Conservation (phyloP, 1,140 invertebrate species). For the Drosophila azteca region DNA sequence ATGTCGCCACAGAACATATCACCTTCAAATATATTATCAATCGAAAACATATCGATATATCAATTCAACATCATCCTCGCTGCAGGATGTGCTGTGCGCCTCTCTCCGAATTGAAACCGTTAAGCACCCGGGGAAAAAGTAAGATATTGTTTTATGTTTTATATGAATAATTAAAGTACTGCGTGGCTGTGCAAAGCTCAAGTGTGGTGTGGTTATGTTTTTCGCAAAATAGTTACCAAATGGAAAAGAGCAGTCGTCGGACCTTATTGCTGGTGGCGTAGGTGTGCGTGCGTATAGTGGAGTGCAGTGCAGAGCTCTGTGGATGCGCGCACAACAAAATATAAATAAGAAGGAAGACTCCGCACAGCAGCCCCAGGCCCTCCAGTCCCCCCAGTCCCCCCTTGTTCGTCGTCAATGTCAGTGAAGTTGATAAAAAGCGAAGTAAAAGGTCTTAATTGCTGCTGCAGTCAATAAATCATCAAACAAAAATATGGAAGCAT, state of each 20-base stretch:
- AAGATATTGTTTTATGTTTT: not conserved
- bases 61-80: too few relatives aligned
- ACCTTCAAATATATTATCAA: too few relatives aligned
- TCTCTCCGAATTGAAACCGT: too few relatives aligned
- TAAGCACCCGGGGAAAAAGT: too few relatives aligned
- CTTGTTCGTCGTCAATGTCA: constrained; percentile 66
- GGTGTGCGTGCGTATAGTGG: constrained; percentile 28
- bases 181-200: constrained; percentile 18
- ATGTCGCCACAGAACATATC: too few relatives aligned
- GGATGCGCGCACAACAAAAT: constrained; percentile 70
- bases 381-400: not conserved
- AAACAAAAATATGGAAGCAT: constrained; percentile 80
- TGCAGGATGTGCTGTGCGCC: too few relatives aligned
- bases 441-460: constrained; percentile 77
- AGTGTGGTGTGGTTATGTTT: not conserved
- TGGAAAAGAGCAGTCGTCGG: constrained; percentile 17
- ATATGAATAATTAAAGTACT: too few relatives aligned
- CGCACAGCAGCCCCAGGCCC: constrained; percentile 36
- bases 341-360: constrained; percentile 72
- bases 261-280: constrained; percentile 37
- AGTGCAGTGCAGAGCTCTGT: constrained; percentile 19
- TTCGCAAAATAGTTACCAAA: constrained; percentile 15
- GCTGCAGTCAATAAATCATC: constrained; percentile 81
- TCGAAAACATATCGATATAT: too few relatives aligned
- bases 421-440: constrained; percentile 79